Conservation (phyloP, 2,888 invertebrate species). For the Trachelus stipa region DNA sequence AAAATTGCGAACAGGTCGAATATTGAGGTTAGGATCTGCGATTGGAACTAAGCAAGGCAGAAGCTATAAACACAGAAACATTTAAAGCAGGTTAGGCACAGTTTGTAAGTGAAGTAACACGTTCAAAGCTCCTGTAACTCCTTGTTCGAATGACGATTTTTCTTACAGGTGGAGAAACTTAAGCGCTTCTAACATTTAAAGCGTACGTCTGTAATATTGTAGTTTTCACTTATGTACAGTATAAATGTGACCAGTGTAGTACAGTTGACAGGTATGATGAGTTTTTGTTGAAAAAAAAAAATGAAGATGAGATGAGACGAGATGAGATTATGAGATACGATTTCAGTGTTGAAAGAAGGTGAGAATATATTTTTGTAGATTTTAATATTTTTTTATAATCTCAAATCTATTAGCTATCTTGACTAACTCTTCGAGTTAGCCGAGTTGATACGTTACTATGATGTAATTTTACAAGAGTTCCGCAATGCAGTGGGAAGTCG, state of each 20-base stretch:
- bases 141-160: constrained; percentile 8
- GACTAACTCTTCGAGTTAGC: background rate
- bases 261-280: background rate
- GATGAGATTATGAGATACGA: background rate
- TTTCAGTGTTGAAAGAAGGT: background rate
- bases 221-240: background rate
- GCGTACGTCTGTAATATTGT: constrained; percentile 24
- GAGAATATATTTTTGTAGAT: background rate
- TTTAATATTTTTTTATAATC: background rate
- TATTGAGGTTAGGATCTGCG: background rate
- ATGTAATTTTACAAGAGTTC: background rate
- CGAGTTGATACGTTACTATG: background rate
- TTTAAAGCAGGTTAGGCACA: constrained; percentile 54
- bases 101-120: constrained; percentile 34
- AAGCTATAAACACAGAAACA: constrained; percentile 52
- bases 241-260: background rate
- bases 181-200: constrained; percentile 56
- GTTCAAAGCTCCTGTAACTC: constrained; percentile 46
- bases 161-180: background rate
- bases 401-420: background rate
- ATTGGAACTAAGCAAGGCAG: background rate
- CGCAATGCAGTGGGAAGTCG: background rate
- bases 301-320: background rate
- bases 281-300: background rate
- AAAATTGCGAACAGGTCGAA: background rate